phyloP scores from a whole-genome alignment of 2,797 vertebrate genomes.

The Cetoscarus ocellatus region DNA sequence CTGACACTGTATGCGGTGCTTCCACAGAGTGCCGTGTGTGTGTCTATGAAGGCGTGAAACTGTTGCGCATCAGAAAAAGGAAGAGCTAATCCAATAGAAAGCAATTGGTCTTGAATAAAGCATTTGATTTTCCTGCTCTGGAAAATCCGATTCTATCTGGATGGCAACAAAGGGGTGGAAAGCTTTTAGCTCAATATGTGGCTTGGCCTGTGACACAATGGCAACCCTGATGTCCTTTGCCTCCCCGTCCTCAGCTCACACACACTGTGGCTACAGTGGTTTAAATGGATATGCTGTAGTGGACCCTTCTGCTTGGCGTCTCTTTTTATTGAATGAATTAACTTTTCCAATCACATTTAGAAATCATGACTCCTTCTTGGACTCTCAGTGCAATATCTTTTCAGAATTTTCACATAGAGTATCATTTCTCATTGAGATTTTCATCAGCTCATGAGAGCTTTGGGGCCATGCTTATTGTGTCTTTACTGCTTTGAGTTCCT shows the following conservation, averaged over 20 bases:
- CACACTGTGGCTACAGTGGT: too few species aligned
- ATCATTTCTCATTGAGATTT: background rate
- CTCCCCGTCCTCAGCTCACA: conserved; percentile 39
- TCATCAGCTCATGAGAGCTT: too few species aligned
- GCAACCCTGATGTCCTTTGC: conserved; percentile 63
- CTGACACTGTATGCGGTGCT: conserved; percentile 25
- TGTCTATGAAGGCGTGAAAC: conserved; percentile 61
- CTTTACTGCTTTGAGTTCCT: too few species aligned
- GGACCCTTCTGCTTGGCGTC: background rate
- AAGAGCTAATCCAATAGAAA: conserved; percentile 69
- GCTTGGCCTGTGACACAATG: conserved; percentile 66
- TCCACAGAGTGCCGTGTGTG: conserved; percentile 27
- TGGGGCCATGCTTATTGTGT: too few species aligned
- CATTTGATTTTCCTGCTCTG: conserved; percentile 81
- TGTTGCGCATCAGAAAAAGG: conserved; percentile 60
- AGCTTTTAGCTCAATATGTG: conserved; percentile 74
- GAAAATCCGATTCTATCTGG: conserved; percentile 81
- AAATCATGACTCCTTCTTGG: background rate
- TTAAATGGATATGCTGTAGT: too few species aligned
- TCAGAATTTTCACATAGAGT: background rate
- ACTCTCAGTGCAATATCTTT: conserved; percentile 8
- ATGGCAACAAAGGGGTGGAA: conserved; percentile 54
- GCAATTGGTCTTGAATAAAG: conserved; percentile 77
- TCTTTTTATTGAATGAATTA: conserved; percentile 16
- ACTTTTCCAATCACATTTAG: background rate